Conservation (phyloP, 2,797 vertebrate genomes). For the Periparus ater region DNA sequence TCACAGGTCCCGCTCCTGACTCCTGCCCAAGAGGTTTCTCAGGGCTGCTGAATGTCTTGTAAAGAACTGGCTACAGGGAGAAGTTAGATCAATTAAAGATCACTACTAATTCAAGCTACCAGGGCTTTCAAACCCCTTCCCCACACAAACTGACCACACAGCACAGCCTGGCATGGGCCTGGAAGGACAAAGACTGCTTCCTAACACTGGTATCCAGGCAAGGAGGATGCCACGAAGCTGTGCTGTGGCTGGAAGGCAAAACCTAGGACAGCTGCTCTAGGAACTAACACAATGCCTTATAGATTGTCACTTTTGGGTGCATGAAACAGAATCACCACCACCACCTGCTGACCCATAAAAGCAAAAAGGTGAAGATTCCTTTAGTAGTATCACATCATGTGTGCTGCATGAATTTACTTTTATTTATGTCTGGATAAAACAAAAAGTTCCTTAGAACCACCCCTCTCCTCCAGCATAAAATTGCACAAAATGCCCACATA, state of each 20-base stretch:
- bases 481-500: fast-evolving
- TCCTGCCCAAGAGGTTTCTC: not conserved
- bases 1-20: not conserved
- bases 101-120: not conserved
- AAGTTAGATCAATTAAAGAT: not conserved
- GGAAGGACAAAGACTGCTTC: not conserved
- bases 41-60: not conserved
- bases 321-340: not conserved
- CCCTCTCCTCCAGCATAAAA: not conserved
- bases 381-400: not conserved
- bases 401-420: not conserved
- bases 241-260: not conserved
- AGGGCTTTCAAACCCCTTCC: not conserved
- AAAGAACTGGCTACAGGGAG: not conserved
- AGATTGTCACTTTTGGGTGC: fast-evolving
- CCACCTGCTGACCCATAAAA: not conserved
- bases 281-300: fast-evolving
- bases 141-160: not conserved
- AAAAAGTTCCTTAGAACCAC: not conserved
- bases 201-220: fast-evolving
- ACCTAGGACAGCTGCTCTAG: not conserved
- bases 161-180: not conserved
- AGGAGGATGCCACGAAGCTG: not conserved
- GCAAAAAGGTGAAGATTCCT: not conserved
- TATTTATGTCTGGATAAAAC: not conserved